Percentiles rank a stretch among this genome's conserved stretches.
Evolutionary conservation across 2,113 vertebrate species (phyloP).

Genomic region (Lipophrys pholis): DNA sequence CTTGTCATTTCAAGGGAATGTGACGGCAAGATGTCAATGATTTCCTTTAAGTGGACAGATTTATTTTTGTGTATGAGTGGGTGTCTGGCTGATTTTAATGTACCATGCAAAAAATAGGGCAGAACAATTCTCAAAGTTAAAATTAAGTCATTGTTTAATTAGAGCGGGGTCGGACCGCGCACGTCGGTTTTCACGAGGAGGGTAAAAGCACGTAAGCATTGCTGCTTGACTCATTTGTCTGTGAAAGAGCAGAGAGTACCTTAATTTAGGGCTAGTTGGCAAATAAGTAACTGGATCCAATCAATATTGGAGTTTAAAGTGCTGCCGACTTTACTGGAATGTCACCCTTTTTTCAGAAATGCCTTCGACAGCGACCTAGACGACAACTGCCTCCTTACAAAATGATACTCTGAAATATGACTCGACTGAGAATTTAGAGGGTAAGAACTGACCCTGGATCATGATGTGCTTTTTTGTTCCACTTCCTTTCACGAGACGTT

Average conservation of each 20-base stretch:
- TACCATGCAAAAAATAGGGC: slow-evolving; percentile 21
- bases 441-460: slow-evolving; percentile 36
- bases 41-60: slow-evolving; percentile 64
- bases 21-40: slow-evolving; percentile 61
- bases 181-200: not conserved
- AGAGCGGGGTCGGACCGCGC: not conserved
- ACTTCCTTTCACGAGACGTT: slow-evolving; percentile 46
- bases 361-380: slow-evolving; percentile 35
- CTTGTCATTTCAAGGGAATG: slow-evolving; percentile 82
- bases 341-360: slow-evolving; percentile 41
- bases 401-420: slow-evolving; percentile 54
- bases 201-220: not conserved
- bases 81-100: slow-evolving; percentile 44
- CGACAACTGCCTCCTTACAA: slow-evolving; percentile 35
- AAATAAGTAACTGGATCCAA: slow-evolving; percentile 1
- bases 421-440: slow-evolving; percentile 54
- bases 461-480: slow-evolving; percentile 56
- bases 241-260: not conserved
- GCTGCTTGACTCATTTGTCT: not conserved
- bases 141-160: slow-evolving; percentile 8
- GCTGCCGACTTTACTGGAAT: slow-evolving; percentile 48
- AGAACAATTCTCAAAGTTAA: slow-evolving; percentile 13
- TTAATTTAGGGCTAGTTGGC: not conserved
- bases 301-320: not conserved
- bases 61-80: slow-evolving; percentile 61